Evolutionary conservation across 2,113 vertebrate species (phyloP).

Genomic region (Rhea pennata): DNA sequence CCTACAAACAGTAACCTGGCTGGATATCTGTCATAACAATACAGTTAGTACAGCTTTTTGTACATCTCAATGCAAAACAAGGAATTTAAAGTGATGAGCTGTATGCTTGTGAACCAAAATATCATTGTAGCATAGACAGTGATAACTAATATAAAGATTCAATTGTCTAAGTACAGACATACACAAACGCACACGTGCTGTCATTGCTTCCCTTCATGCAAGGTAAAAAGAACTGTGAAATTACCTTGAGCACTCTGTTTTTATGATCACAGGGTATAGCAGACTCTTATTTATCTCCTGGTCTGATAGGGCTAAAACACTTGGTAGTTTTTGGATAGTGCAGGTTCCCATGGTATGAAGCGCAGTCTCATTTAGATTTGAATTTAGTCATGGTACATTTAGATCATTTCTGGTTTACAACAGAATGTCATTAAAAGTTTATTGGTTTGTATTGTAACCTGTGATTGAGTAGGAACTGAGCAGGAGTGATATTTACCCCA

Average conservation of each 20-base stretch:
- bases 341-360: background rate
- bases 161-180: background rate
- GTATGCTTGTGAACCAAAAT: background rate
- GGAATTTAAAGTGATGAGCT: background rate
- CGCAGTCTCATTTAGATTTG: too few species aligned
- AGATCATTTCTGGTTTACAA: background rate
- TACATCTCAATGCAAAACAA: background rate
- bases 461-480: background rate
- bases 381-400: background rate
- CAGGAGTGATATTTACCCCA: background rate
- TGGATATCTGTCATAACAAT: background rate
- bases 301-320: background rate
- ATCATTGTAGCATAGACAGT: rapidly evolving
- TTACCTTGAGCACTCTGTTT: background rate
- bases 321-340: background rate
- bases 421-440: background rate
- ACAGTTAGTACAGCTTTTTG: background rate
- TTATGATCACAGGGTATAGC: background rate
- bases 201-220: background rate
- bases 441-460: background rate
- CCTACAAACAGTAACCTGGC: background rate
- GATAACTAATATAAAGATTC: background rate
- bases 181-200: background rate
- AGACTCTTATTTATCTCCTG: background rate
- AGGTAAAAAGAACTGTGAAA: background rate